Evolutionary conservation across 2,113 vertebrate genomes (phyloP), one percentile per base, ranked within the genome.

Genomic region (Ranitomeya imitator): DNA sequence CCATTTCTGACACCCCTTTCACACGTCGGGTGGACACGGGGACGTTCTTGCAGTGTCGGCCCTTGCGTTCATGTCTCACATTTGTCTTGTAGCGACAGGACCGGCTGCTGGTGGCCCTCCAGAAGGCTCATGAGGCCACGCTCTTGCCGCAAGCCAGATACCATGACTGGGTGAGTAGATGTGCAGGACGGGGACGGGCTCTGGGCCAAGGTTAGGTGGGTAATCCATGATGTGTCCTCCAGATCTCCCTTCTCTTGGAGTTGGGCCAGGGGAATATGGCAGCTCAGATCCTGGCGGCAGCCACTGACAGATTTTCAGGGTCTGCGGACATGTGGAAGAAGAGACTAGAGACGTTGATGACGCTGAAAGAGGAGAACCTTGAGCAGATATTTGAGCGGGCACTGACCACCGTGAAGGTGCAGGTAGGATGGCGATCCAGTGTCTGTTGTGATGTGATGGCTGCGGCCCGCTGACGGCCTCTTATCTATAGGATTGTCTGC

Each of bases 101-200:
- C 91, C 95, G 95, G 92, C 92, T 96, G 77, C 91, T 97, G 90
- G 88, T 69, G 78, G 95, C 95, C 18, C 94, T 97, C 89, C 93
- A 86, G 90, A 95, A 94, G 55, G 97, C 97, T 10, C 96, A 97
- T 2, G 94, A 97, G 13, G 92, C 93, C 11, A 92, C 45, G 5
- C 90, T 96, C 92, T 93, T 99, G 67, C 91, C 95, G 55, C 96
- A 97, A 92, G 77, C 88, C 71, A 95, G 95, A 79, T 98, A 97
- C 87, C 96, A 95, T 90, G 96, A 94, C 85, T 99, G 97, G 98
- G 98, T 99, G 94, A 96, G 96, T 63, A 83, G 59, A 21, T 55
- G 16, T 26, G 0, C 23, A 12, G 31, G 18, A 5, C 6, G 54
- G 26, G 11, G 13, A 7, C 0, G n/a, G 0, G 79, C 7, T 55